Conservation (phyloP, 2,113 vertebrate genomes). For the Pseudorhombus dupliciocellatus region DNA sequence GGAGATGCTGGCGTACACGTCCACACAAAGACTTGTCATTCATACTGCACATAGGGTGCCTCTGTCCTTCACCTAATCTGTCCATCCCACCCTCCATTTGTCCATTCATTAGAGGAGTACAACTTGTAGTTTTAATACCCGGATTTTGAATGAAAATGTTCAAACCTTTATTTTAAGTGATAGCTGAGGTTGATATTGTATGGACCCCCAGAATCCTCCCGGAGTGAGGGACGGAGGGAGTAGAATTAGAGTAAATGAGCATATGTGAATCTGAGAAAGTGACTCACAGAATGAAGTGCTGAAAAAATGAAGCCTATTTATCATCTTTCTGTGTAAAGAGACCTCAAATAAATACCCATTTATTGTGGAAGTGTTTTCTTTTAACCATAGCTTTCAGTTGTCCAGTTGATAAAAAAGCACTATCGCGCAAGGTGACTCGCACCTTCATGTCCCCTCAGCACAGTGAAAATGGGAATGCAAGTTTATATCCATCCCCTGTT, state of each 20-base stretch:
- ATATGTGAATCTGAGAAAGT: too few relatives aligned
- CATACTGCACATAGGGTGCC: conserved; percentile 14
- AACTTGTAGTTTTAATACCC: background rate
- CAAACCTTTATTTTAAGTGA: background rate
- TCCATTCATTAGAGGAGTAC: background rate
- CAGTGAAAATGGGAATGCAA: too few relatives aligned
- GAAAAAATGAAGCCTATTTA: background rate
- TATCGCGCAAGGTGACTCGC: too few relatives aligned
- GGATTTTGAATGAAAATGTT: background rate
- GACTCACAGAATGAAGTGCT: too few relatives aligned
- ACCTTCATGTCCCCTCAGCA: too few relatives aligned
- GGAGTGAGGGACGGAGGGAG: background rate
- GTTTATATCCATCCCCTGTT: background rate
- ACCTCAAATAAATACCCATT: too few relatives aligned
- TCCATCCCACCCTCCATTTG: background rate
- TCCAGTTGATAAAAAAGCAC: too few relatives aligned
- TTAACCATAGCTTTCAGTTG: background rate
- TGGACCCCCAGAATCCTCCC: background rate
- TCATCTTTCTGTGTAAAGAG: too few relatives aligned
- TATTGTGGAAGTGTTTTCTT: background rate
- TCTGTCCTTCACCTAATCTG: conserved; percentile 1
- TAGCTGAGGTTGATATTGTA: background rate
- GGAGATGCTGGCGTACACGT: conserved; percentile 13
- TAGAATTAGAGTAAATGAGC: background rate
- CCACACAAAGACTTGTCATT: conserved; percentile 21